phyloP scores from a whole-genome alignment of 2,113 vertebrate genomes.

The Orientallactaga bullata region DNA sequence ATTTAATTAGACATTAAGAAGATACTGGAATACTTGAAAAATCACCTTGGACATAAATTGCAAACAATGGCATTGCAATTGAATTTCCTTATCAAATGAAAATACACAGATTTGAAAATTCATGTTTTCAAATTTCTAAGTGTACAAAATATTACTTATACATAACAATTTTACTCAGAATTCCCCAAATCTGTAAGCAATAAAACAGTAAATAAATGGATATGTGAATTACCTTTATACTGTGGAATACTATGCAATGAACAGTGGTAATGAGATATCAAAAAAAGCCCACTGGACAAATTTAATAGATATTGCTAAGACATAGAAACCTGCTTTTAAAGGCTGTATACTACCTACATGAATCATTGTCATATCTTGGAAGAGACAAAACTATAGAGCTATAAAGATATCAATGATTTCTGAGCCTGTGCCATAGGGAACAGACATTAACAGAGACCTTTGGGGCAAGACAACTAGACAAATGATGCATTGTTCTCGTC shows the following conservation, averaged over 20 bases:
- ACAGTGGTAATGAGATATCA: background rate
- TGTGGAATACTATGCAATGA: background rate
- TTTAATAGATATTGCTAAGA: background rate
- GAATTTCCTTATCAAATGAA: background rate
- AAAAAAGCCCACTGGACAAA: background rate
- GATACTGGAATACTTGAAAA: background rate
- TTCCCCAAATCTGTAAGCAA: background rate
- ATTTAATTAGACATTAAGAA: constrained; percentile 1
- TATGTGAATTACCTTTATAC: background rate
- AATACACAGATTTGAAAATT: constrained; percentile 1
- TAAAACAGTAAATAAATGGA: background rate
- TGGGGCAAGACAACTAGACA: too few relatives aligned
- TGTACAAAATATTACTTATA: background rate
- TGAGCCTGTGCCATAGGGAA: background rate
- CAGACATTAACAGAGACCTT: background rate
- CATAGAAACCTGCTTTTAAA: background rate
- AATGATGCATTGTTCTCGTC: background rate
- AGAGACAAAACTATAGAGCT: background rate
- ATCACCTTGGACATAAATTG: background rate
- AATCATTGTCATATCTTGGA: too few relatives aligned
- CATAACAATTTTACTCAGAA: background rate
- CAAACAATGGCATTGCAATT: background rate
- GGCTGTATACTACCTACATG: too few relatives aligned
- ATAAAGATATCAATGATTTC: background rate
- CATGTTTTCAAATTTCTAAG: background rate